phyloP scores from a whole-genome alignment of 2,888 invertebrate species.

The Steinernema carpocapsae region DNA sequence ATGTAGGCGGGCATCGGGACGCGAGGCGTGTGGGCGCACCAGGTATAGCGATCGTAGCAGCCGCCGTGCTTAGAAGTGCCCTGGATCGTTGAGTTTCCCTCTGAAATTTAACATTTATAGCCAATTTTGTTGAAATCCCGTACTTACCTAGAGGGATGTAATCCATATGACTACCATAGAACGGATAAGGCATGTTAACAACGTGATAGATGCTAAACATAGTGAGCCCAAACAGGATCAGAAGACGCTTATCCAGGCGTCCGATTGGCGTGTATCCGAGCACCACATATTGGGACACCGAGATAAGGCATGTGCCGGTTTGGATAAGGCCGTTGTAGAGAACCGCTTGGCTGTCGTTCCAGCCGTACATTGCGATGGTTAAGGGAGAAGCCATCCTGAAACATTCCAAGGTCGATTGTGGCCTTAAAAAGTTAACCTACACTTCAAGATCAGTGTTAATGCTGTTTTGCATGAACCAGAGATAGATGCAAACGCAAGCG shows the following conservation, averaged over 20 bases:
- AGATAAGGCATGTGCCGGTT: slow-evolving; percentile 48
- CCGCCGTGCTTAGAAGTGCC: slow-evolving; percentile 46
- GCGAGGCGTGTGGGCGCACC: slow-evolving; percentile 46
- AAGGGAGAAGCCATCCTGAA: slow-evolving; percentile 53
- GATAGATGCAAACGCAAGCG: slow-evolving; percentile 51
- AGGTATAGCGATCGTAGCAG: slow-evolving; percentile 38
- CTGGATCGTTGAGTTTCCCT: slow-evolving; percentile 40
- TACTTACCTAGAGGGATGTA: slow-evolving; percentile 48
- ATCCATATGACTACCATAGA: slow-evolving; percentile 49
- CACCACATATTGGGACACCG: slow-evolving; percentile 47
- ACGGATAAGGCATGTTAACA: slow-evolving; percentile 51
- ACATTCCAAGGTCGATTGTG: background rate
- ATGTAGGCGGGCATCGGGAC: slow-evolving; percentile 50
- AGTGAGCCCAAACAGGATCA: slow-evolving; percentile 48
- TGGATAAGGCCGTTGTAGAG: slow-evolving; percentile 52
- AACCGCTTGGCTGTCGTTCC: slow-evolving; percentile 52
- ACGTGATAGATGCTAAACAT: slow-evolving; percentile 51
- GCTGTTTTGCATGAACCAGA: slow-evolving; percentile 50
- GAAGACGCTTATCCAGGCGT: slow-evolving; percentile 47
- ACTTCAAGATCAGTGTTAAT: slow-evolving; percentile 52
- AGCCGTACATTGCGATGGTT: slow-evolving; percentile 50
- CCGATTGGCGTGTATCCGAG: slow-evolving; percentile 51
- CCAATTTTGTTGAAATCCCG: too few relatives aligned
- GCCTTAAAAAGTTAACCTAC: slow-evolving; percentile 40
- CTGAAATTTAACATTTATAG: background rate